These are phyloP conservation scores for Chloroceryle amazona DNA, from an alignment of 2,797 vertebrate genomes.

Conservation along the genomic window DNA sequence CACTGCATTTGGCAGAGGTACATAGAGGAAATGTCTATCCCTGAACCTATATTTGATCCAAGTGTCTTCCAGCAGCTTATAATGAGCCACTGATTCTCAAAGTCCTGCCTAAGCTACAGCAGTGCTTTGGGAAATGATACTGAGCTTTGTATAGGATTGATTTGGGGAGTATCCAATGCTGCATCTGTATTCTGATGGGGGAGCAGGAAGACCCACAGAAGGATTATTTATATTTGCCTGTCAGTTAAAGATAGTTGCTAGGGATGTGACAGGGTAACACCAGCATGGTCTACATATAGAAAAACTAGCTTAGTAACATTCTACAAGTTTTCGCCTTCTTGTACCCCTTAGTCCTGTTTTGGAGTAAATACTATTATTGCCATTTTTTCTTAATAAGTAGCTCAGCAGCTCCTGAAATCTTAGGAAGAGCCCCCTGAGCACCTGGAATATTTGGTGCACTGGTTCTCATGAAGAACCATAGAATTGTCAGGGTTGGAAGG, in stretches of 20 bases:
- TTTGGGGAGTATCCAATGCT: fast-evolving
- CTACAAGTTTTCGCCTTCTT: background rate
- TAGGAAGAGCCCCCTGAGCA: background rate
- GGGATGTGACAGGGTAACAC: background rate
- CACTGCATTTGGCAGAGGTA: background rate
- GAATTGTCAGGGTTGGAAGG: too few species aligned
- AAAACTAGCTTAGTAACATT: background rate
- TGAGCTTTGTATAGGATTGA: background rate
- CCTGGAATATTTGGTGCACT: background rate
- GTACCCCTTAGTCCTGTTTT: background rate
- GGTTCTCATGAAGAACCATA: background rate
- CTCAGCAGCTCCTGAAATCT: background rate
- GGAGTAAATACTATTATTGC: background rate
- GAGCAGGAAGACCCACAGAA: background rate
- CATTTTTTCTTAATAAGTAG: background rate
- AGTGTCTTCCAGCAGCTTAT: background rate
- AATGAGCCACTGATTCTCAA: fast-evolving
- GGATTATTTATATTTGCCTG: background rate
- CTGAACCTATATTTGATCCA: background rate
- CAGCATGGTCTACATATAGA: fast-evolving
- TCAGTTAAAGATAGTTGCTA: background rate
- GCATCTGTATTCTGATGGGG: background rate
- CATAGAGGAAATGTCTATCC: background rate
- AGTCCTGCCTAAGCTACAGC: background rate
- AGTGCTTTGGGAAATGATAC: fast-evolving